Evolutionary conservation across 2,888 invertebrate species (phyloP).

Genomic region (Acrobasis suavella): DNA sequence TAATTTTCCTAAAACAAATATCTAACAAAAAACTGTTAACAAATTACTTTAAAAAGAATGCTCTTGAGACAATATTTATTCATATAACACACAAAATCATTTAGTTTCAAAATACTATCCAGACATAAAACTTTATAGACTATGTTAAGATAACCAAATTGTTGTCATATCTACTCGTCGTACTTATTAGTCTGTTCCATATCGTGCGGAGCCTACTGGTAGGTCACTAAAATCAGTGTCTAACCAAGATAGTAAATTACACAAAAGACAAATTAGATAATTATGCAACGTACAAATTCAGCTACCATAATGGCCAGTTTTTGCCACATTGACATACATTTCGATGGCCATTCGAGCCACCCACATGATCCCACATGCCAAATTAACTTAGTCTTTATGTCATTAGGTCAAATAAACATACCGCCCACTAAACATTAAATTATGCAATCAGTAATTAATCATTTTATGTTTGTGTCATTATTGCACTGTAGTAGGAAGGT

Average conservation of each 20-base stretch:
- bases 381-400: slow-evolving; percentile 11
- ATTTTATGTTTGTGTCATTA: background rate
- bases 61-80: too few relatives aligned
- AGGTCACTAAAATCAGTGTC: too few relatives aligned
- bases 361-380: slow-evolving; percentile 12
- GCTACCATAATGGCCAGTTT: slow-evolving; percentile 9
- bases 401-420: slow-evolving; percentile 19
- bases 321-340: slow-evolving; percentile 18
- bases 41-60: too few relatives aligned
- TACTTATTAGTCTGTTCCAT: too few relatives aligned
- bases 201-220: too few relatives aligned
- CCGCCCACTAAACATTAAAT: slow-evolving; percentile 4
- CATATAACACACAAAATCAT: too few relatives aligned
- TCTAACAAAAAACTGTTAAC: too few relatives aligned
- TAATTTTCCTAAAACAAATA: too few relatives aligned
- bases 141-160: too few relatives aligned
- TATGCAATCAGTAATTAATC: slow-evolving; percentile 9
- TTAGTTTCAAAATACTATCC: too few relatives aligned
- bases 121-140: too few relatives aligned
- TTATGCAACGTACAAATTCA: slow-evolving; percentile 7
- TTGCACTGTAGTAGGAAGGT: background rate
- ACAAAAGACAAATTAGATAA: slow-evolving; percentile 1
- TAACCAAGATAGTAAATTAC: background rate
- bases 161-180: too few relatives aligned
- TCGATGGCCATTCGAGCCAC: slow-evolving; percentile 6